Percentiles rank a stretch among this genome's conserved stretches.
Evolutionary conservation across 2,888 invertebrate species (phyloP).

Genomic region (Deilephila porcellus): DNA sequence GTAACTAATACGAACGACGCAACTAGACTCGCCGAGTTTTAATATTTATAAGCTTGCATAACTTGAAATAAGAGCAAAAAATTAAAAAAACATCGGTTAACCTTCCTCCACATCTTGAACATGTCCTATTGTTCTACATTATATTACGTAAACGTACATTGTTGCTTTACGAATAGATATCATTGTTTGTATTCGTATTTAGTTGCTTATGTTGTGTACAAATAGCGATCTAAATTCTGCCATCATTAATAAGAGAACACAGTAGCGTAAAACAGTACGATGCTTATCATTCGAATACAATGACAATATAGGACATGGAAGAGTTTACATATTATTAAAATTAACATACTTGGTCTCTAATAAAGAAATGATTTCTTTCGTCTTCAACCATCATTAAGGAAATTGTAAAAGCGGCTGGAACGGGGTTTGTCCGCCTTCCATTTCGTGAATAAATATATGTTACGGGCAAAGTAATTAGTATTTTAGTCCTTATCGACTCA

Average conservation of each 20-base stretch:
- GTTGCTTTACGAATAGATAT: constrained; percentile 1
- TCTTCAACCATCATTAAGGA: neutral
- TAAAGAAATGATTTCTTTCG: neutral
- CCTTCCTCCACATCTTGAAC: constrained; percentile 1
- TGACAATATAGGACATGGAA: neutral
- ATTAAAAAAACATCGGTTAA: neutral
- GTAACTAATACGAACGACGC: neutral
- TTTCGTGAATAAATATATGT: neutral
- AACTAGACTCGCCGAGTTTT: neutral
- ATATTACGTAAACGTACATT: constrained; percentile 5
- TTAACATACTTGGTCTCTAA: neutral
- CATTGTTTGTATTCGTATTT: neutral
- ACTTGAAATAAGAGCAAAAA: neutral
- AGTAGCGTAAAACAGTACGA: too few species aligned
- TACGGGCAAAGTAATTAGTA: neutral
- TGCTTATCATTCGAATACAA: neutral
- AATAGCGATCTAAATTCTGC: neutral
- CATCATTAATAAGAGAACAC: neutral
- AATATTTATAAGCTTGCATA: constrained; percentile 1
- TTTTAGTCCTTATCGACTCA: neutral
- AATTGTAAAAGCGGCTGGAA: neutral
- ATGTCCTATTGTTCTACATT: constrained; percentile 17
- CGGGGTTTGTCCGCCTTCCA: neutral
- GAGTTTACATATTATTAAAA: too few species aligned
- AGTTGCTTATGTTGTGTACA: neutral